Percentiles rank a stretch among this genome's conserved stretches.
These are phyloP conservation scores for Glyptemys insculpta DNA, from an alignment of 2,797 vertebrate species.

Conservation along the genomic window DNA sequence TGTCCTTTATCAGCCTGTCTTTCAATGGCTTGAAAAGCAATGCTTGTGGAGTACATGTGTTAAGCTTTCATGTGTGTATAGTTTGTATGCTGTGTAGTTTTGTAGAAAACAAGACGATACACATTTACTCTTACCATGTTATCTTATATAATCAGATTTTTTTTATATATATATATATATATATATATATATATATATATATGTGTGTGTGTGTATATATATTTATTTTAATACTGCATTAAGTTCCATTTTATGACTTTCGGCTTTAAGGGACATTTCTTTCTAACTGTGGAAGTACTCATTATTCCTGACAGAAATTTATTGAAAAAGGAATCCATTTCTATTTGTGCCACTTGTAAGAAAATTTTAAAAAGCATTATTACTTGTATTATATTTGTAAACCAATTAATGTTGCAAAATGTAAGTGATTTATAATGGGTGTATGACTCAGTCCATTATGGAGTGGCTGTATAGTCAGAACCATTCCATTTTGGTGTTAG, in stretches of 20 bases:
- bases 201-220: not conserved
- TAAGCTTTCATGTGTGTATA: not conserved
- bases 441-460: not conserved
- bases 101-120: not conserved
- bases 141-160: not conserved
- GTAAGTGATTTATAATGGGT: not conserved
- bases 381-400: not conserved
- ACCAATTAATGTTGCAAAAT: not conserved
- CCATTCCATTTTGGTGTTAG: not conserved
- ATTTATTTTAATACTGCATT: not conserved
- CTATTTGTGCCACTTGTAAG: not conserved
- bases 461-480: not conserved
- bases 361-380: not conserved
- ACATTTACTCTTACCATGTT: not conserved
- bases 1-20: not conserved
- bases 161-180: too few relatives aligned
- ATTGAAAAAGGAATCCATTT: not conserved
- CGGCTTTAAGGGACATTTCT: not conserved
- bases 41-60: not conserved
- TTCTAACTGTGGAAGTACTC: not conserved
- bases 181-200: too few relatives aligned
- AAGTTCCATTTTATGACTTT: not conserved
- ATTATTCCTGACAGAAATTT: not conserved
- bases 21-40: not conserved
- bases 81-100: not conserved